phyloP scores from a whole-genome alignment of 2,888 invertebrate genomes.

The Gibbula magus region DNA sequence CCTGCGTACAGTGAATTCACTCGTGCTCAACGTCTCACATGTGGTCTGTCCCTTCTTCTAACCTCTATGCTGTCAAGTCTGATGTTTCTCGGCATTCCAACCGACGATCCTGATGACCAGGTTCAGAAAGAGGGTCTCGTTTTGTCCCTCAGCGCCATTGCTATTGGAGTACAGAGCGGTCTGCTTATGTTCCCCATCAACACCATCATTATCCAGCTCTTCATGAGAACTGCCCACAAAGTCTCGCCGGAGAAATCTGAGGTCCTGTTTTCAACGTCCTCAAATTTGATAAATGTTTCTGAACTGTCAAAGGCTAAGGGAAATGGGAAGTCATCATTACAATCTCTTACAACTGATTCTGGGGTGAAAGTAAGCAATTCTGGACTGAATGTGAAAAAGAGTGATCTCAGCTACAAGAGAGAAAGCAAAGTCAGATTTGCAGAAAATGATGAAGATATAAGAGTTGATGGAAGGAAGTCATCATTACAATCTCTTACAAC shows the following conservation, averaged over 20 bases:
- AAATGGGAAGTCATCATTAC: no score
- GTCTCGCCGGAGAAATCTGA: background rate
- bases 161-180: conserved; percentile 61
- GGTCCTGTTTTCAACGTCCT: background rate
- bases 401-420: background rate
- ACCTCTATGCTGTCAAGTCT: conserved; percentile 69
- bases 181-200: conserved; percentile 64
- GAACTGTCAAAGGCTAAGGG: no score
- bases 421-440: background rate
- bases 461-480: background rate
- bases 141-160: conserved; percentile 34
- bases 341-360: no score
- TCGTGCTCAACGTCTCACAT: conserved; percentile 68
- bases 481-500: no score
- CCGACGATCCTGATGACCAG: conserved; percentile 51
- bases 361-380: no score
- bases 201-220: conserved; percentile 57
- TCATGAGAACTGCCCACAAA: conserved; percentile 44
- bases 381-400: background rate
- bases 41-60: conserved; percentile 66
- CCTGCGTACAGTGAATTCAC: conserved; percentile 63
- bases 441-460: no score
- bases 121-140: background rate
- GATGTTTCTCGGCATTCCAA: conserved; percentile 68
- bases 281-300: no score